Evolutionary conservation across 1,140 invertebrate species (phyloP), one percentile per base, ranked within the genome.

Genomic region (Drosophila sucinea): DNA sequence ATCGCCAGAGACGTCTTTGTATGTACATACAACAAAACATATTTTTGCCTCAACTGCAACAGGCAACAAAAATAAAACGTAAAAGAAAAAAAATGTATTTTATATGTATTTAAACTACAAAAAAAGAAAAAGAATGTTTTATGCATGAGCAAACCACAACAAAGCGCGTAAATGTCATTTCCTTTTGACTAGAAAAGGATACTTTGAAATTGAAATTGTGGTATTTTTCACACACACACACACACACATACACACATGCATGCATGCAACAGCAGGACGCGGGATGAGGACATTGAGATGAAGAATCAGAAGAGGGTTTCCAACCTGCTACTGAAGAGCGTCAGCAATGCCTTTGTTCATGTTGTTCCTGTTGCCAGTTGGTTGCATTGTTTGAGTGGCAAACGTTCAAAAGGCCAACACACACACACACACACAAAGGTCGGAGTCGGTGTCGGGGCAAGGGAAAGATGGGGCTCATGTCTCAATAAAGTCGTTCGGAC

Each of bases 171-270:
- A 89, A 89, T 89, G 84, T 89, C 84, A 89, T 89, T 89, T 89
- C 84, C 84, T 80, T 89, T 86, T 73, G 77, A 83, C 84, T 89
- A 89, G 44, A 47, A 89, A 89, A 89, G 84, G 85, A 89, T 89
- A 89, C 84, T 89, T 89, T 89, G 84, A 89, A 89, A 89, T 89
- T 89, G 80, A 89, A 89, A 89, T 89, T 89, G 84, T 89, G 84
- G 84, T 81, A 78, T 83, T 83, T 80, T 77, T 65, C 64, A 63
- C 74, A 73, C 69, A 77, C 58, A 66, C 62, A 44, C 41, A 60
- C 66, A 64, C 67, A 65, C 60, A 73, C 64, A 40, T 54, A 56
- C 33, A 55, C 54, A 66, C 35, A 38, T 38, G 35, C 35, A 38
- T 11, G 3, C 66, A 47, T 8, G 10, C 51, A 32, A 33, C 40